Conservation (phyloP, 2,888 invertebrate species). For the Lasioglossum zephyrum region DNA sequence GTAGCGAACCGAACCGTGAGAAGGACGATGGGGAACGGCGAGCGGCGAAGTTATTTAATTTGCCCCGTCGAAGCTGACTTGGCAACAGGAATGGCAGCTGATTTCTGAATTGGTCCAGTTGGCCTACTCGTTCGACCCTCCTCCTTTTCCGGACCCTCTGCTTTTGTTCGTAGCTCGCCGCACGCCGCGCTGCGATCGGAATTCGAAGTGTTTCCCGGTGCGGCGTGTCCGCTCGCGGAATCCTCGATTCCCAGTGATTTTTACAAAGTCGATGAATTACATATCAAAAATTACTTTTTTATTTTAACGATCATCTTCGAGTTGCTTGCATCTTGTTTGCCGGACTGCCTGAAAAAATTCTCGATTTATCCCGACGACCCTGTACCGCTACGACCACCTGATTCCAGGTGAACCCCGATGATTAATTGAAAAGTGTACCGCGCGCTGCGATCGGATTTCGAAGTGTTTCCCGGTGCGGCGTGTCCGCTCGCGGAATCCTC, state of each 20-base stretch:
- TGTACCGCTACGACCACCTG: not conserved
- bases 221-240: conserved; percentile 55
- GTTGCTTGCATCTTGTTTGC: not conserved
- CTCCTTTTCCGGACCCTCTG: conserved; percentile 42
- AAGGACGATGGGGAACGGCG: conserved; percentile 33
- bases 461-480: conserved; percentile 59
- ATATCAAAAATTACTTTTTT: too few relatives aligned
- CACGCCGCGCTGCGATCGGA: conserved; percentile 49
- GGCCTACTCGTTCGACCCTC: conserved; percentile 51
- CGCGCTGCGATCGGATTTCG: conserved; percentile 61
- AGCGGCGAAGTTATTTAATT: conserved; percentile 77
- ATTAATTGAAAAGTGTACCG: conserved; percentile 49
- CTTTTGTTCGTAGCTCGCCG: conserved; percentile 31
- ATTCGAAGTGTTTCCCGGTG: conserved; percentile 64
- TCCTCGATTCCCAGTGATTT: conserved; percentile 48
- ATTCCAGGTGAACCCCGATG: conserved; percentile 33
- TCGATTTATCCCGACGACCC: not conserved
- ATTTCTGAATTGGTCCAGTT: conserved; percentile 70
- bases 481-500: conserved; percentile 60
- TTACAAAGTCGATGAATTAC: too few relatives aligned
- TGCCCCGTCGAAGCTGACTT: conserved; percentile 74
- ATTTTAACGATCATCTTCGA: too few relatives aligned
- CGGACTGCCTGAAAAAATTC: not conserved
- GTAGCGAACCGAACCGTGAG: conserved; percentile 16
- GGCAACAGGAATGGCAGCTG: conserved; percentile 74